Evolutionary conservation across 2,797 vertebrate species (phyloP).

Genomic region (Babyrousa celebensis): DNA sequence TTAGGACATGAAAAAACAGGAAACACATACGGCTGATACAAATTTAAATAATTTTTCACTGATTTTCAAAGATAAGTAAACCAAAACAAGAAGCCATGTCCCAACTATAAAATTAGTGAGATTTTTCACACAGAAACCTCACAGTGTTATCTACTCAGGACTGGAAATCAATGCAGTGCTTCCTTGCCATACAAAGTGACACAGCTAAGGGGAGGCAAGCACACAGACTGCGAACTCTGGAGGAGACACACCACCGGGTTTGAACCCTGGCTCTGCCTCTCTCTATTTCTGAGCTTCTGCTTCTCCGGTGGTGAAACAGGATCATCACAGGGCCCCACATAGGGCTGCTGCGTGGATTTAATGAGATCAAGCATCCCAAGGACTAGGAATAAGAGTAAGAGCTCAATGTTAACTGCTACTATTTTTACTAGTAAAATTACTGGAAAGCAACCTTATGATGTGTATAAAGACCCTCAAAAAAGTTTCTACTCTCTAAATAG

Average conservation of each 20-base stretch:
- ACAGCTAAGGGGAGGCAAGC: too few relatives aligned
- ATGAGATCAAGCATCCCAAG: not conserved
- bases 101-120: not conserved
- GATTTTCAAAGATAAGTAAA: not conserved
- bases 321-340: too few relatives aligned
- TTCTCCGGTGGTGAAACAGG: not conserved
- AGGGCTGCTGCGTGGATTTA: not conserved
- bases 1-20: not conserved
- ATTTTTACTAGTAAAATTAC: not conserved
- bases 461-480: not conserved
- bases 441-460: not conserved
- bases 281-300: not conserved
- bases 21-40: not conserved
- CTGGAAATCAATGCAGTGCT: not conserved
- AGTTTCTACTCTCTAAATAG: not conserved
- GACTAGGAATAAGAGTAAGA: not conserved
- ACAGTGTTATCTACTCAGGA: accelerated
- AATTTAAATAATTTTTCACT: not conserved
- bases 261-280: not conserved
- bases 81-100: not conserved
- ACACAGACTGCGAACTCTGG: too few relatives aligned
- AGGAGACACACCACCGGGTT: not conserved
- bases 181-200: not conserved
- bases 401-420: not conserved
- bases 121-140: not conserved